Evolutionary conservation across 2,113 vertebrate genomes (phyloP), one percentile per base, ranked within the genome.

Genomic region (Gasterosteus aculeatus): DNA sequence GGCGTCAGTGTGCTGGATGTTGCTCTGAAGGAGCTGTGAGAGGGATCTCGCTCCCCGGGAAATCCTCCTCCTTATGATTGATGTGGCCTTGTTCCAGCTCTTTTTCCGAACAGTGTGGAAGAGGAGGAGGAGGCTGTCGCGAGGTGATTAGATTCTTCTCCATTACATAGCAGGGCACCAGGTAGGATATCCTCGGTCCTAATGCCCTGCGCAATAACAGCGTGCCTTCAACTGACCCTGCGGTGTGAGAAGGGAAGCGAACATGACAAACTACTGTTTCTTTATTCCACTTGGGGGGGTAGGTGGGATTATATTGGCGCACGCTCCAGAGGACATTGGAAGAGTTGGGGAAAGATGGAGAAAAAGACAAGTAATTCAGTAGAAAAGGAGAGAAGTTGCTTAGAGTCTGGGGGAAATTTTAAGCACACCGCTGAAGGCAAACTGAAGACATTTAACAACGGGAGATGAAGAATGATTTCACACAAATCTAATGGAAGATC

Each of bases 171-270:
- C 77, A 71, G 62, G 68, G 71, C 75, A 66, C 75, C 75, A 82
- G 64, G 82, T 77, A 68, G 49, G 42, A 69, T 77, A 84, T 80
- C 82, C 62, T 75, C 19, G 15, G 84, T 89, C 93, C 90, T 90
- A 92, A 89, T 82, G 84, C 90, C 78, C 88, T 76, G 81, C 70
- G 85, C 91, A 94, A 93, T 93, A 93, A 92, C 86, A 85, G 35
- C 67, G 31, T 69, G 79, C 80, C 86, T 86, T 88, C 82, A 86
- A 76, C 81, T 88, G 82, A 90, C 89, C 89, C 87, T 60, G 70
- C 62, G 81, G 81, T 80, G 77, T 71, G 59, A 87, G 62, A 71
- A 64, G 71, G 69, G 56, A 53, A 47, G 60, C 74, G 75, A 87
- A 88, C 86, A 81, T 59, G 72, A 72, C 75, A 85, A 87, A 92